A percentile compares a stretch with the other conserved stretches of the same genome.
These are phyloP conservation scores for Heteromormyrus szaboi DNA, from an alignment of 2,797 vertebrate species.

Conservation along the genomic window DNA sequence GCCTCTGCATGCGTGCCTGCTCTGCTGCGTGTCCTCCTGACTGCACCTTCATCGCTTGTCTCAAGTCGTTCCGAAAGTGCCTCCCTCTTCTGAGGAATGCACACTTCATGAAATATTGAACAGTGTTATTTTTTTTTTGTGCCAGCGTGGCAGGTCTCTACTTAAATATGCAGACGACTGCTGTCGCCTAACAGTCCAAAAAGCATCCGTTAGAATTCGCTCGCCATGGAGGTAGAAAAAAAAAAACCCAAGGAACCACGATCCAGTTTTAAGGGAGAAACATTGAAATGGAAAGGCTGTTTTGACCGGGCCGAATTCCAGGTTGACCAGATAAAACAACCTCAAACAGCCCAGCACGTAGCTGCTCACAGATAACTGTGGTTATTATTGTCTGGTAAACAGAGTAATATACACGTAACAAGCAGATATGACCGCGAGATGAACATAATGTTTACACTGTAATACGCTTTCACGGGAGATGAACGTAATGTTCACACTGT, in stretches of 20 bases:
- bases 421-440: neutral
- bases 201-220: neutral
- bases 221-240: neutral
- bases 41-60: neutral
- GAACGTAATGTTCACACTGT: too few species aligned
- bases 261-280: neutral
- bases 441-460: neutral
- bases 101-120: constrained; percentile 1
- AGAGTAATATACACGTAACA: neutral
- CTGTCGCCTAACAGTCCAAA: neutral
- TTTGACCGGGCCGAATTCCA: neutral
- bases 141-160: neutral
- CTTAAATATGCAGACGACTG: neutral
- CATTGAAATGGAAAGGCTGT: neutral
- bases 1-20: neutral
- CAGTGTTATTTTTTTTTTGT: neutral
- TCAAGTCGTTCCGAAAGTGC: neutral
- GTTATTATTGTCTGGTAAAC: neutral
- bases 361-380: neutral
- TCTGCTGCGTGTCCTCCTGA: neutral
- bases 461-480: neutral
- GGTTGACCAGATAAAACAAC: neutral
- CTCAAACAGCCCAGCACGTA: neutral
- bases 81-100: neutral
- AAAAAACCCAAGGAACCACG: neutral